Conservation (phyloP, 2,797 vertebrate species). For the Sphenodon punctatus region DNA sequence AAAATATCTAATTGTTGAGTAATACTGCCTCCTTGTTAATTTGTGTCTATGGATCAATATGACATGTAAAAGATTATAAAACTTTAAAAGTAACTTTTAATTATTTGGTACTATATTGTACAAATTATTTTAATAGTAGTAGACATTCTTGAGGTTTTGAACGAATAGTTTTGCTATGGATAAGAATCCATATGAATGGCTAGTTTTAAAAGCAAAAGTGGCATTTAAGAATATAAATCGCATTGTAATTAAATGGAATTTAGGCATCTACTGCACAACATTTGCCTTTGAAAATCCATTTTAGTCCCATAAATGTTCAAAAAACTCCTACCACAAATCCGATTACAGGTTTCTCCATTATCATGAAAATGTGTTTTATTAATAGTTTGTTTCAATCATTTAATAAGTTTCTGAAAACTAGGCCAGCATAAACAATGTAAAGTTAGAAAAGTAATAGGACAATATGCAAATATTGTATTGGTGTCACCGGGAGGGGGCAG, state of each 20-base stretch:
- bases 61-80: background rate
- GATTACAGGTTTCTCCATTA: too few relatives aligned
- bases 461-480: background rate
- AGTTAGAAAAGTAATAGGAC: conserved; percentile 8
- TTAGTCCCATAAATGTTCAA: background rate
- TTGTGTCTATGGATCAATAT: conserved; percentile 29
- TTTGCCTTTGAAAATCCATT: background rate
- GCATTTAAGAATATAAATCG: background rate
- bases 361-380: too few relatives aligned
- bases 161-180: conserved; percentile 22
- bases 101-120: background rate
- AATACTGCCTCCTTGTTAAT: background rate
- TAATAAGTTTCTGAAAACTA: background rate
- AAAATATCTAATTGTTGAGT: background rate
- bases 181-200: conserved; percentile 3
- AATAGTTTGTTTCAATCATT: background rate
- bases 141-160: conserved; percentile 17
- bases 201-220: background rate
- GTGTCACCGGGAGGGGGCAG: too few relatives aligned
- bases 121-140: background rate
- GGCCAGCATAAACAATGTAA: conserved; percentile 1
- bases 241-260: background rate
- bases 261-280: too few relatives aligned
- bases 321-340: background rate
- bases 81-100: conserved; percentile 15